Base-by-base conservation (phyloP, 1,140 invertebrate genomes). In the Manduca sexta region DNA sequence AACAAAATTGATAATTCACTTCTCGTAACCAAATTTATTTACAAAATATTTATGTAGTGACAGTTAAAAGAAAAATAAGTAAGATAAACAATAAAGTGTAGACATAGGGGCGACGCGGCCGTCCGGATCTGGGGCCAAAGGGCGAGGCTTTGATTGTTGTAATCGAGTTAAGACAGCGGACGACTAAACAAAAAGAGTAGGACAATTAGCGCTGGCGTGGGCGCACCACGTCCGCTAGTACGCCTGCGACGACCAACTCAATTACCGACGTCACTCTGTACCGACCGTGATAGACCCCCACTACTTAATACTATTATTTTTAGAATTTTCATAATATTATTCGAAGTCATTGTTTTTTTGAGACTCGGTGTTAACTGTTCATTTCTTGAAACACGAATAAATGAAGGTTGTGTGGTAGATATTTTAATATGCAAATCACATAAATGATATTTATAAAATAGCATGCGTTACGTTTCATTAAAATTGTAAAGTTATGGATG, bases 131-230 rank as follows among this genome's bases (percentile, higher is more conserved):
- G 44, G 58, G 77, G 75, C 53, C 81, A 84, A 72, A 84, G 77
- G 77, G 74, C 78, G 60, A 55, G 66, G 57, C 55, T 74, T 70
- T 74, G 81, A 84, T 82, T 84, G 81, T 59, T 56, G 54, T 82
- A 84, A 84, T 82, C 72, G 75, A 82, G 72, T 83, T 81, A 84
- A 74, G 56, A 53, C 60, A 63, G 56, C 59, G 62, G 64, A 65
- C 69, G 63, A 63, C 59, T 70, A 81, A 82, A 83, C 79, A 84
- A 83, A 84, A 84, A 79, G 81, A 83, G 66, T 58, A 63, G 52
- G 53, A 66, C 76, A 80, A 82, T 84, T 84, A 84, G 49, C 56
- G 55, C 33, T 38, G 31, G 75, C 70, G 81, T 82, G 74, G 79
- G 81, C 69, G 76, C 68, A 73, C 76, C 74, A 80, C 69, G 77